phyloP scores from a whole-genome alignment of 2,113 vertebrate genomes.

The Phalacrocorax pelagicus region DNA sequence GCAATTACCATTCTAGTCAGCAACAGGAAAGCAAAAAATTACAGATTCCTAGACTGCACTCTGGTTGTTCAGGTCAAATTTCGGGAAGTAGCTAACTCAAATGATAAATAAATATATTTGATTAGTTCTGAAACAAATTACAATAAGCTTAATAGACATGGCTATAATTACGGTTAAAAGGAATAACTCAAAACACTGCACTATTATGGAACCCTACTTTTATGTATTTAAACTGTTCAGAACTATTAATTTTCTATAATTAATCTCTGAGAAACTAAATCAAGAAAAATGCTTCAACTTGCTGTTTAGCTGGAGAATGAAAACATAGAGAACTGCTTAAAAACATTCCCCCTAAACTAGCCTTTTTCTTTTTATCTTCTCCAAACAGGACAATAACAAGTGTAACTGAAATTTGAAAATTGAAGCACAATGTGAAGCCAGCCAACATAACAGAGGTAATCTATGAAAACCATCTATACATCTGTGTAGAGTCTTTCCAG shows the following conservation, averaged over 20 bases:
- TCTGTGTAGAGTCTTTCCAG: neutral
- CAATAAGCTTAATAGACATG: neutral
- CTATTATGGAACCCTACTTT: neutral
- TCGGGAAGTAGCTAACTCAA: neutral
- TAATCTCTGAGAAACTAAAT: neutral
- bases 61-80: neutral
- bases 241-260: constrained; percentile 23
- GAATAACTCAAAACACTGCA: neutral
- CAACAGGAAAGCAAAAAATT: neutral
- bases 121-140: neutral
- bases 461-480: neutral
- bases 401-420: neutral
- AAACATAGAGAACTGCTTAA: neutral
- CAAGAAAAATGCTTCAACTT: neutral
- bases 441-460: neutral
- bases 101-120: neutral
- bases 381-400: neutral
- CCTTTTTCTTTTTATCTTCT: neutral
- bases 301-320: neutral
- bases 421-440: neutral
- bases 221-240: neutral
- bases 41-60: neutral
- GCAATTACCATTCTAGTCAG: neutral
- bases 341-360: neutral
- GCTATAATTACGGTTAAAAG: neutral